phyloP scores from a whole-genome alignment of 1,140 invertebrate genomes.

The Andricus grossulariae region DNA sequence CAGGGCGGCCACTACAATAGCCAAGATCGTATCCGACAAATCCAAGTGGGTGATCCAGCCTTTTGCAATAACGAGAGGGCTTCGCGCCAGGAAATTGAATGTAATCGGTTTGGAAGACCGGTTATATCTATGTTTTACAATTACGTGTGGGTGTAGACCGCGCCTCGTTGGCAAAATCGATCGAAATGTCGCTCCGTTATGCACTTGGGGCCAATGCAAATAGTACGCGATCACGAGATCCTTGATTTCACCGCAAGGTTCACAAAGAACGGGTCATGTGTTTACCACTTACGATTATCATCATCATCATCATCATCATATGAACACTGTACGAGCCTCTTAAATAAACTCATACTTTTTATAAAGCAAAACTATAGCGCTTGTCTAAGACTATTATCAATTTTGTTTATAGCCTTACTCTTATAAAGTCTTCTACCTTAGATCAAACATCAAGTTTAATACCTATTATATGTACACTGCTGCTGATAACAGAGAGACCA shows the following conservation, averaged over 20 bases:
- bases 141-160: conserved; percentile 30
- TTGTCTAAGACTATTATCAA: not conserved
- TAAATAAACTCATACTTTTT: conserved; percentile 10
- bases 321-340: conserved; percentile 11
- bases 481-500: too few species aligned
- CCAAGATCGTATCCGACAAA: conserved; percentile 15
- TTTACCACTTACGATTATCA: conserved; percentile 17
- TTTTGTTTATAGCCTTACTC: too few species aligned
- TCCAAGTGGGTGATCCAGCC: conserved; percentile 28
- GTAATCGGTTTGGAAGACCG: conserved; percentile 23
- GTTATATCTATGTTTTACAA: conserved; percentile 31
- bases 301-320: not conserved
- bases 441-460: too few species aligned
- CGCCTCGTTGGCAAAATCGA: conserved; percentile 28
- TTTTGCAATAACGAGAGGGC: conserved; percentile 24
- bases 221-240: conserved; percentile 25
- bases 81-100: conserved; percentile 23
- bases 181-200: conserved; percentile 30
- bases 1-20: conserved; percentile 5
- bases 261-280: conserved; percentile 19
- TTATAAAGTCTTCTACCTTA: too few species aligned
- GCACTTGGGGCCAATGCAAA: conserved; percentile 22
- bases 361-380: conserved; percentile 16
- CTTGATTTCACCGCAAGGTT: conserved; percentile 24
- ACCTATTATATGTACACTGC: too few species aligned